These are phyloP conservation scores for Vandiemenella viatica DNA, from an alignment of 2,888 invertebrate genomes.

Conservation along the genomic window DNA sequence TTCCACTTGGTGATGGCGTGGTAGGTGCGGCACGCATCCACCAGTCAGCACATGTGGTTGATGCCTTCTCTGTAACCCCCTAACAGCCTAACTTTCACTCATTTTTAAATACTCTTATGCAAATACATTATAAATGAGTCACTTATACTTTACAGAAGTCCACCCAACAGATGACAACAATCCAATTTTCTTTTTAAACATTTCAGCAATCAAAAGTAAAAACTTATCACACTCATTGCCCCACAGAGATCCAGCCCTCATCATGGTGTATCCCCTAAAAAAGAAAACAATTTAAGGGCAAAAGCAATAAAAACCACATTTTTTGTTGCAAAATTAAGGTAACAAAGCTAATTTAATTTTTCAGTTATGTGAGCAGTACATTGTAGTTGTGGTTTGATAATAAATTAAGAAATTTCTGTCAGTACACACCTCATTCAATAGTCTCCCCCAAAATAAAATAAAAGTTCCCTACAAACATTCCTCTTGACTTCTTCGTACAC, in stretches of 20 bases:
- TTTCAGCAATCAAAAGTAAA: constrained; percentile 5
- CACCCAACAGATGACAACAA: not conserved
- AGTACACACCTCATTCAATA: not conserved
- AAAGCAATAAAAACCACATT: no score
- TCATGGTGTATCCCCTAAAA: constrained; percentile 8
- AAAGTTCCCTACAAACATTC: constrained; percentile 65
- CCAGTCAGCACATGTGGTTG: not conserved
- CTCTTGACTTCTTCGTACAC: constrained; percentile 98
- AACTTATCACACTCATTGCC: constrained; percentile 2
- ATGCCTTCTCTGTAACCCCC: not conserved
- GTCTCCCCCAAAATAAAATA: not conserved
- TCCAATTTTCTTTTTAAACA: constrained; percentile 8
- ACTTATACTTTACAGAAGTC: not conserved
- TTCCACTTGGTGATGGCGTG: no score
- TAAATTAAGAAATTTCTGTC: no score
- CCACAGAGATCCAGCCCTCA: constrained; percentile 8
- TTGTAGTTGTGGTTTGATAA: no score
- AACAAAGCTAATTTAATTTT: no score
- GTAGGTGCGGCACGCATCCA: no score
- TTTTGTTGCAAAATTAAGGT: no score
- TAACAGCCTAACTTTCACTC: no score
- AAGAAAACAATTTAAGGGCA: no score
- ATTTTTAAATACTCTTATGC: not conserved
- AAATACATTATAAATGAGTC: not conserved
- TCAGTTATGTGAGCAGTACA: no score